A percentile compares a stretch with the other conserved stretches of the same genome.
Evolutionary conservation across 37 sponge, comb jelly and placozoan genomes (phyloP).

Genomic region (Agelas oroides): DNA sequence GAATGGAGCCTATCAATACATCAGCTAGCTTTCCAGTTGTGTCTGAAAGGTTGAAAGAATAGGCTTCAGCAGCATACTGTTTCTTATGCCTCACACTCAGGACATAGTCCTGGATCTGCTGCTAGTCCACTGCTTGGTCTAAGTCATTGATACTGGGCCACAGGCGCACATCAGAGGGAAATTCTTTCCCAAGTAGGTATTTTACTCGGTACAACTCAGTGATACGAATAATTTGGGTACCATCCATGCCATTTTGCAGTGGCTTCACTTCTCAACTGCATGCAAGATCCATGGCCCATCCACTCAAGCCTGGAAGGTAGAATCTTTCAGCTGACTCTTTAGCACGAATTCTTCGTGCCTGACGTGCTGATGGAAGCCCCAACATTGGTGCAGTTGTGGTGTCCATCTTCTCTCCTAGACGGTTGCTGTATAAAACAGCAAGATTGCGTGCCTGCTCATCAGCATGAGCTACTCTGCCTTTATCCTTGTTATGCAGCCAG

Average conservation of each 20-base stretch:
- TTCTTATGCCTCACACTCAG: not conserved
- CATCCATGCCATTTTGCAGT: constrained; percentile 17
- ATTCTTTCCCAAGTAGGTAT: constrained; percentile 17
- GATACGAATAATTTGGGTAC: not conserved
- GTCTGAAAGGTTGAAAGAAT: constrained; percentile 30
- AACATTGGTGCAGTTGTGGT: constrained; percentile 27
- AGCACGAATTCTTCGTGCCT: not conserved
- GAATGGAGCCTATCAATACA: constrained; percentile 30
- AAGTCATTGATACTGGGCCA: not conserved
- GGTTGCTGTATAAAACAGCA: constrained; percentile 22
- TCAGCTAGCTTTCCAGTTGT: constrained; percentile 23
- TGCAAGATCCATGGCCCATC: constrained; percentile 10
- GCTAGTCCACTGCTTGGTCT: not conserved
- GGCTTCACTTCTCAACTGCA: not conserved
- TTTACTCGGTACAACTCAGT: constrained; percentile 14
- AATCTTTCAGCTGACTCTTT: not conserved
- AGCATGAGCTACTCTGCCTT: constrained; percentile 12
- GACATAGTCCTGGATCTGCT: not conserved
- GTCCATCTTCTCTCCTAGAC: constrained; percentile 28
- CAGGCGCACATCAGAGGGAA: constrained; percentile 11
- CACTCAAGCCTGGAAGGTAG: constrained; percentile 14
- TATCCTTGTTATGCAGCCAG: constrained; percentile 23
- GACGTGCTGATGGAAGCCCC: constrained; percentile 5
- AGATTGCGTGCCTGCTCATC: constrained; percentile 30
- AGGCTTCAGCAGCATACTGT: constrained; percentile 36